These are phyloP conservation scores for Parnassius apollo DNA, from an alignment of 2,888 invertebrate species.

Conservation along the genomic window DNA sequence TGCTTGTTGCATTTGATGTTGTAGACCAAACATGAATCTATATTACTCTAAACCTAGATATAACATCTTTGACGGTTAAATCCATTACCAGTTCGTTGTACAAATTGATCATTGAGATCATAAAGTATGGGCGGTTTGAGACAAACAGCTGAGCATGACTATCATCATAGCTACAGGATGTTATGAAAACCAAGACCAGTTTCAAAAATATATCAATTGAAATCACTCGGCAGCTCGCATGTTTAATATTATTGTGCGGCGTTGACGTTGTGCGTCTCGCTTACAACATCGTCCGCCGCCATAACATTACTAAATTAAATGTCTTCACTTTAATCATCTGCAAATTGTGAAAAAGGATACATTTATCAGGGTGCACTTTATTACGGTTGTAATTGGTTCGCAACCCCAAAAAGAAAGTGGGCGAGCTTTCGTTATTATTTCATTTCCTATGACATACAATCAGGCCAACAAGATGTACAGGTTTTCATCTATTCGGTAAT, in stretches of 20 bases:
- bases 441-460: constrained; percentile 36
- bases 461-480: constrained; percentile 41
- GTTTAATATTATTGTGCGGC: constrained; percentile 73
- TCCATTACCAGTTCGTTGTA: constrained; percentile 16
- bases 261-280: constrained; percentile 44
- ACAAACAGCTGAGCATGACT: constrained; percentile 35
- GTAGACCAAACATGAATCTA: neutral
- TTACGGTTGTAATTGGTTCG: constrained; percentile 19
- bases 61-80: constrained; percentile 7
- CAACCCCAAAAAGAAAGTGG: constrained; percentile 36
- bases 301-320: constrained; percentile 56
- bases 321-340: constrained; percentile 30
- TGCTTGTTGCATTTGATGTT: constrained; percentile 2
- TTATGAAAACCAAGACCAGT: constrained; percentile 76
- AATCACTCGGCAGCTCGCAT: constrained; percentile 59
- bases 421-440: constrained; percentile 31
- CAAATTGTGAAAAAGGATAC: constrained; percentile 17
- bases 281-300: constrained; percentile 60
- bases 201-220: constrained; percentile 78
- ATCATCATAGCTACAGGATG: constrained; percentile 42
- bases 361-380: constrained; percentile 18
- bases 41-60: neutral
- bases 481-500: constrained; percentile 46
- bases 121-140: constrained; percentile 25
- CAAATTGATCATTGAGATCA: constrained; percentile 25